These are phyloP conservation scores for Mastomys coucha DNA, from an alignment of 2,113 vertebrate genomes.

Conservation along the genomic window DNA sequence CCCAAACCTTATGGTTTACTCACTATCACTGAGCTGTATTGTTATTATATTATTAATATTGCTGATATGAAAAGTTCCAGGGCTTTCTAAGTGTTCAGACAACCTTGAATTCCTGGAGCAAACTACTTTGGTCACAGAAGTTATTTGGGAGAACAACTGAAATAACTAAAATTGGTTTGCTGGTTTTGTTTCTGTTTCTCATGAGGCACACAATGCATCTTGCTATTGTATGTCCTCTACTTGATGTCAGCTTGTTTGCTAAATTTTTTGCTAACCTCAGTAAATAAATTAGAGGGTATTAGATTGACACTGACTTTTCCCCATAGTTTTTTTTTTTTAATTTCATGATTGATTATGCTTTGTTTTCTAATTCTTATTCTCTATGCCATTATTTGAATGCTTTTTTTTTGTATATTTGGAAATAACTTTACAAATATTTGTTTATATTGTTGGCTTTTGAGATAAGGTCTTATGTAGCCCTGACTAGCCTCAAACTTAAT, in stretches of 20 bases:
- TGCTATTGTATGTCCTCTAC: not conserved
- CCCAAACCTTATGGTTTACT: not conserved
- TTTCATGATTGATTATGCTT: not conserved
- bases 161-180: not conserved
- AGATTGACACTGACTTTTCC: not conserved
- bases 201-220: not conserved
- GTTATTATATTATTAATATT: not conserved
- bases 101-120: not conserved
- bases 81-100: not conserved
- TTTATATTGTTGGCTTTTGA: not conserved
- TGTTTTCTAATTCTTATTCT: not conserved
- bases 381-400: not conserved
- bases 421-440: not conserved
- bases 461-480: not conserved
- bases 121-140: not conserved
- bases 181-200: not conserved
- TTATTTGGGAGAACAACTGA: not conserved
- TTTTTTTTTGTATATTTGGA: not conserved
- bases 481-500: not conserved
- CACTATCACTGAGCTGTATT: not conserved
- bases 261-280: not conserved
- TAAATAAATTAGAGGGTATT: not conserved
- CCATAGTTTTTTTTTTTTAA: not conserved
- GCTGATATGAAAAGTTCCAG: not conserved
- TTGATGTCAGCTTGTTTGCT: not conserved